Conservation (phyloP, 2,888 invertebrate species). For the Calameuta idolon region DNA sequence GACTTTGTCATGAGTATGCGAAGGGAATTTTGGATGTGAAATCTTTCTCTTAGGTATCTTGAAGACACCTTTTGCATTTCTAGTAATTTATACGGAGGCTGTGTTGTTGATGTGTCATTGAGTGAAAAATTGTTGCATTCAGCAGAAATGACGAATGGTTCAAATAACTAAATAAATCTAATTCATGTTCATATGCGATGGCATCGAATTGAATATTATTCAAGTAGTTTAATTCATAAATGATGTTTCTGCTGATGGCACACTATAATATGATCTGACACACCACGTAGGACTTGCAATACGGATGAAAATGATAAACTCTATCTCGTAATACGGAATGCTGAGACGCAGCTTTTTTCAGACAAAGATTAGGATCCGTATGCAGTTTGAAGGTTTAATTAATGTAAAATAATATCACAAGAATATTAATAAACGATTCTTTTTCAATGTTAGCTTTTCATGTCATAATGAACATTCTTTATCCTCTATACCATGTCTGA, state of each 20-base stretch:
- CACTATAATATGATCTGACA: not conserved
- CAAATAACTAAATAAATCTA: not conserved
- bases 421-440: slow-evolving; percentile 49
- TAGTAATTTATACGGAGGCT: slow-evolving; percentile 39
- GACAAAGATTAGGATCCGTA: not conserved
- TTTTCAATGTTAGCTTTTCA: slow-evolving; percentile 33
- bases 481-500: not conserved
- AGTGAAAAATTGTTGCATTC: not conserved
- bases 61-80: slow-evolving; percentile 29
- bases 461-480: not conserved
- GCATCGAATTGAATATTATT: not conserved
- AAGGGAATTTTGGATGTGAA: not conserved
- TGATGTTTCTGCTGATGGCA: not conserved
- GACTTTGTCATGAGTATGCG: not conserved
- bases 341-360: not conserved
- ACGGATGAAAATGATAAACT: not conserved
- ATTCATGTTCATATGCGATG: not conserved
- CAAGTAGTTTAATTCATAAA: not conserved
- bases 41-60: not conserved
- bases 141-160: not conserved
- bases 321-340: not conserved
- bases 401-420: slow-evolving; percentile 52
- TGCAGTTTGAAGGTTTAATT: slow-evolving; percentile 29
- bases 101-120: slow-evolving; percentile 32
- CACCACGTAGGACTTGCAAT: not conserved